Evolutionary conservation across 2,888 invertebrate species (phyloP).

Genomic region (Cyrtodaria siliqua): DNA sequence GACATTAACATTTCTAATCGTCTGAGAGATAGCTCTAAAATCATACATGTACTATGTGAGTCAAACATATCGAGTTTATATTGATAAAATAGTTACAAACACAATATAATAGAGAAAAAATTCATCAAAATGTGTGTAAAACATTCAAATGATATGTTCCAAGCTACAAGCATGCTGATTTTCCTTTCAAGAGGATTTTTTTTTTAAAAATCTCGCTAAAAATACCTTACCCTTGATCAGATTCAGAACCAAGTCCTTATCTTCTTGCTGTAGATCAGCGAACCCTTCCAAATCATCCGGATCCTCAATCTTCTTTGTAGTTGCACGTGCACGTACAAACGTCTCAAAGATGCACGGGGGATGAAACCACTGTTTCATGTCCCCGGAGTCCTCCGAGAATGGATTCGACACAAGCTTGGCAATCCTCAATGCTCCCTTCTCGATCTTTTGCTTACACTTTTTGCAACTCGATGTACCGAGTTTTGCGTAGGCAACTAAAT

Average conservation of each 20-base stretch:
- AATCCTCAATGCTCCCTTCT: slow-evolving; percentile 90
- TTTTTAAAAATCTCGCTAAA: too few species aligned
- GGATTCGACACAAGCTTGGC: slow-evolving; percentile 93
- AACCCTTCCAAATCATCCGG: slow-evolving; percentile 93
- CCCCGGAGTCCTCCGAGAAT: slow-evolving; percentile 90
- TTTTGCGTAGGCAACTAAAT: slow-evolving; percentile 92
- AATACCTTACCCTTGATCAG: slow-evolving; percentile 88
- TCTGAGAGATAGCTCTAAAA: too few species aligned
- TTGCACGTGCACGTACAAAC: slow-evolving; percentile 92
- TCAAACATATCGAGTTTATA: too few species aligned
- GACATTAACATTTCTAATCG: too few species aligned
- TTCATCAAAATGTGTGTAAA: too few species aligned
- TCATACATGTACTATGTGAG: too few species aligned
- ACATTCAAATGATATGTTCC: too few species aligned
- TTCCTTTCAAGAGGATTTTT: background rate
- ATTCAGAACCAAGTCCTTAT: slow-evolving; percentile 89
- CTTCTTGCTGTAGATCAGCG: slow-evolving; percentile 89
- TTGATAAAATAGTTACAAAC: too few species aligned
- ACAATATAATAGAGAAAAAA: too few species aligned
- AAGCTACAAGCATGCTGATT: slow-evolving; percentile 5
- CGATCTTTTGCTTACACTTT: slow-evolving; percentile 93
- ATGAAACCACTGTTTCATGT: slow-evolving; percentile 95
- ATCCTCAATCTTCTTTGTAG: slow-evolving; percentile 93
- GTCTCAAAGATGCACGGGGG: slow-evolving; percentile 92
- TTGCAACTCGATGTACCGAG: slow-evolving; percentile 93